Evolutionary conservation across 1,140 invertebrate species (phyloP).

Genomic region (Drosophila athabasca): DNA sequence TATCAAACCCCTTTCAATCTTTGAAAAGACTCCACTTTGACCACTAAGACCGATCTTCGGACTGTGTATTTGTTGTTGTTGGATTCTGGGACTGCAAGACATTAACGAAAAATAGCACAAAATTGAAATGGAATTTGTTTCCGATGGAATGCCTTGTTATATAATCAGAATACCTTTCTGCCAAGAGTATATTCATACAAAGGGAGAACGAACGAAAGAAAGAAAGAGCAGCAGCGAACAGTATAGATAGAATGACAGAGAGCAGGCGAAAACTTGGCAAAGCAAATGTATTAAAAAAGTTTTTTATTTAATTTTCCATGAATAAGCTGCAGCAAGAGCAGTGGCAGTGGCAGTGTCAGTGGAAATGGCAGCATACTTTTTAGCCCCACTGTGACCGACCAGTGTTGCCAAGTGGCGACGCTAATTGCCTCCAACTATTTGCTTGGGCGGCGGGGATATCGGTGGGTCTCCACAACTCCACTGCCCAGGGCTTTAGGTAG

Average conservation of each 20-base stretch:
- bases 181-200: not conserved
- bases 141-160: too few relatives aligned
- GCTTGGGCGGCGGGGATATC: not conserved
- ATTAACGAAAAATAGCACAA: too few relatives aligned
- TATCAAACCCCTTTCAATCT: too few relatives aligned
- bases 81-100: too few relatives aligned
- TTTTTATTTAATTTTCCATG: slow-evolving; percentile 75
- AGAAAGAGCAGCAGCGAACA: not conserved
- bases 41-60: too few relatives aligned
- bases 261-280: slow-evolving; percentile 25
- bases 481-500: too few relatives aligned
- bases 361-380: slow-evolving; percentile 31
- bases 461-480: too few relatives aligned
- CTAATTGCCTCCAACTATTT: slow-evolving; percentile 73
- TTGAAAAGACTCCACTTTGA: too few relatives aligned
- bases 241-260: slow-evolving; percentile 20
- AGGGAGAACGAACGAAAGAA: not conserved
- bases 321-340: slow-evolving; percentile 43
- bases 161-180: too few relatives aligned
- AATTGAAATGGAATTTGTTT: too few relatives aligned
- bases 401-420: slow-evolving; percentile 14
- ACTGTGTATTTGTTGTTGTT: too few relatives aligned
- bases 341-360: slow-evolving; percentile 30
- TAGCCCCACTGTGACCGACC: slow-evolving; percentile 31
- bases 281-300: slow-evolving; percentile 79